Evolutionary conservation across 1,140 invertebrate genomes (phyloP), one percentile per base, ranked within the genome.

Genomic region (Zaprionus capensis): DNA sequence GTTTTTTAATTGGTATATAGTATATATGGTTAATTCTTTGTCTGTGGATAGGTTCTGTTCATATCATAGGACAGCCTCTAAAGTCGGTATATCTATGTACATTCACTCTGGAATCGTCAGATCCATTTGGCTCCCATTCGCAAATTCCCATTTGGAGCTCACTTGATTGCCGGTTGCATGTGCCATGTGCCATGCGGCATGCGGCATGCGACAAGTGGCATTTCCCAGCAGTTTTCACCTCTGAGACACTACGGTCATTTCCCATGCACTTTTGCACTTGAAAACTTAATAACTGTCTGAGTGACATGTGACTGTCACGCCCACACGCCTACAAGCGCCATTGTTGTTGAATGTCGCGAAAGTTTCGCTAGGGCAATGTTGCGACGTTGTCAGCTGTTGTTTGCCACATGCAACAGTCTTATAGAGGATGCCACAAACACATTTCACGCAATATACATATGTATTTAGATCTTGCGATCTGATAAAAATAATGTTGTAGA

Each of bases 251-350:
- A 26, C n/a, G 38, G 31, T 31, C 49, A 28, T 70, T 75, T 75
- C 66, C 51, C 72, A 75, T 49, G 46, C 58, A 36, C 28, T 75
- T 75, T 72, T 75, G 46, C 72, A 75, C 72, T 55, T 72, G 69
- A 51, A 51, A 51, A n/a, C 22, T 80, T 71, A 68, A 28, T 22
- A 55, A 46, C 26, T 76, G 72, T 76, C 26, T 80, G 72, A 67
- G 76, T 55, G 71, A 71, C 63, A 79, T 64, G 62, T 67, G 67
- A 80, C 20, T 17, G 68, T 34, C 81, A 83, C 81, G 81, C 81
- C 81, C 81, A 63, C 81, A 80, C 81, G 81, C 81, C 81, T 76
- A 66, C 64, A 51, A n/a, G 26, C 31, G 41, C 57, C 38, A 78
- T 82, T 82, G 78, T 75, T 74, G 71, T 51, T 24, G 20, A 62